phyloP scores from a whole-genome alignment of 92 coral and sea anemone genomes.

The Actinernus sp. region DNA sequence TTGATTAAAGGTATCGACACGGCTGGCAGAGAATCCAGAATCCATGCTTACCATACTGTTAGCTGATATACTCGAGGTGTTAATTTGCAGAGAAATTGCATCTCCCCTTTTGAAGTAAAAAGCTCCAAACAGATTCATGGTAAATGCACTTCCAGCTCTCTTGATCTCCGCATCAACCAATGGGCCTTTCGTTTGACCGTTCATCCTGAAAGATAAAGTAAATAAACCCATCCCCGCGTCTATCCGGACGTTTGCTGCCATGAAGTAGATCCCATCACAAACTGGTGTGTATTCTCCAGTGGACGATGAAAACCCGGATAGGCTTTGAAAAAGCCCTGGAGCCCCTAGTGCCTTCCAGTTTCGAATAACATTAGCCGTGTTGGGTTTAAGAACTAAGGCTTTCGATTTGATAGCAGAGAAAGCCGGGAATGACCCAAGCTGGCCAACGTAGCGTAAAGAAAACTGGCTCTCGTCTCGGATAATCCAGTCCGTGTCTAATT shows the following conservation, averaged over 20 bases:
- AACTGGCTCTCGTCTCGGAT: constrained; percentile 55
- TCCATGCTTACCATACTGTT: constrained; percentile 2
- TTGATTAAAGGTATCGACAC: constrained; percentile 33
- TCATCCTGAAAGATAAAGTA: constrained; percentile 25
- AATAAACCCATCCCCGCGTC: constrained; percentile 23
- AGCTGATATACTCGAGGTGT: constrained; percentile 3
- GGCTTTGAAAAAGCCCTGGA: constrained; percentile 48
- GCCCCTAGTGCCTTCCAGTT: constrained; percentile 60
- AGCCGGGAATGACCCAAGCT: constrained; percentile 46
- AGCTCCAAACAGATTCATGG: constrained; percentile 39
- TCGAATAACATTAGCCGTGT: constrained; percentile 13
- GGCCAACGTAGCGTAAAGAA: constrained; percentile 37
- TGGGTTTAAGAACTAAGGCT: neutral
- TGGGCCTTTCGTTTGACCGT: constrained; percentile 31
- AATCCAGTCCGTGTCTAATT: constrained; percentile 58
- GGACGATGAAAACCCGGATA: constrained; percentile 52
- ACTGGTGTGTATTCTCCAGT: constrained; percentile 51
- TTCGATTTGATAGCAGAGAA: constrained; percentile 39
- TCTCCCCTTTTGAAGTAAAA: constrained; percentile 47
- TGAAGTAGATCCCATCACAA: constrained; percentile 60
- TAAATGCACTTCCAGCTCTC: constrained; percentile 4
- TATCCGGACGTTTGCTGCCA: constrained; percentile 57
- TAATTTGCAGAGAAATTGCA: constrained; percentile 18
- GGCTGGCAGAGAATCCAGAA: constrained; percentile 55
- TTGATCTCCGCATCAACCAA: neutral